These are phyloP conservation scores for Gopherus flavomarginatus DNA, from an alignment of 2,113 vertebrate species.

Conservation along the genomic window DNA sequence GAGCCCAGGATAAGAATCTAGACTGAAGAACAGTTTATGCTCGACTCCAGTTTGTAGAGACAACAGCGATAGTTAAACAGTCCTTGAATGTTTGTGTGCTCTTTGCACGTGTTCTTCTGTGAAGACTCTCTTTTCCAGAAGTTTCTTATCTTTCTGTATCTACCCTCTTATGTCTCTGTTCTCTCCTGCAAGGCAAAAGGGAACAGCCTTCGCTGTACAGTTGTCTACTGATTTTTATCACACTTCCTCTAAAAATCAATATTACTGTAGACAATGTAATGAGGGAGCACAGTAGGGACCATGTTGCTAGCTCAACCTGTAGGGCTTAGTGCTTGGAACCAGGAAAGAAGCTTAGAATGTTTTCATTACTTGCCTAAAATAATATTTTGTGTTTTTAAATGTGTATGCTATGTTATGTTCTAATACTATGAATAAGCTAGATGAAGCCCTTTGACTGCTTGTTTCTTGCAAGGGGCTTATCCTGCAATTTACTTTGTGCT, in stretches of 20 bases:
- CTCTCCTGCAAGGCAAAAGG: background rate
- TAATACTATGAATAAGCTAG: background rate
- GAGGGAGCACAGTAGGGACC: background rate
- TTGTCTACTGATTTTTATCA: background rate
- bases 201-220: background rate
- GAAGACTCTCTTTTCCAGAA: background rate
- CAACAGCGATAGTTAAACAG: background rate
- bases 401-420: background rate
- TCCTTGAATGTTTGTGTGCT: background rate
- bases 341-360: background rate
- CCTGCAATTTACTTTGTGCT: background rate
- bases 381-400: background rate
- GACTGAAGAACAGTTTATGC: background rate
- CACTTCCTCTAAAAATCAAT: background rate
- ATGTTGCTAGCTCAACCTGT: background rate
- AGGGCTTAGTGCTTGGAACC: background rate
- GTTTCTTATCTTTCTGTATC: background rate
- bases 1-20: background rate
- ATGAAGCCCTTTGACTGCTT: background rate
- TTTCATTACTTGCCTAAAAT: background rate
- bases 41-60: background rate
- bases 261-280: background rate
- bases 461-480: background rate
- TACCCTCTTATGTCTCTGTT: background rate
- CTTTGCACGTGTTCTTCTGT: background rate